Evolutionary conservation across 2,113 vertebrate species (phyloP), one percentile per base, ranked within the genome.

Genomic region (Cercopithecus mona): DNA sequence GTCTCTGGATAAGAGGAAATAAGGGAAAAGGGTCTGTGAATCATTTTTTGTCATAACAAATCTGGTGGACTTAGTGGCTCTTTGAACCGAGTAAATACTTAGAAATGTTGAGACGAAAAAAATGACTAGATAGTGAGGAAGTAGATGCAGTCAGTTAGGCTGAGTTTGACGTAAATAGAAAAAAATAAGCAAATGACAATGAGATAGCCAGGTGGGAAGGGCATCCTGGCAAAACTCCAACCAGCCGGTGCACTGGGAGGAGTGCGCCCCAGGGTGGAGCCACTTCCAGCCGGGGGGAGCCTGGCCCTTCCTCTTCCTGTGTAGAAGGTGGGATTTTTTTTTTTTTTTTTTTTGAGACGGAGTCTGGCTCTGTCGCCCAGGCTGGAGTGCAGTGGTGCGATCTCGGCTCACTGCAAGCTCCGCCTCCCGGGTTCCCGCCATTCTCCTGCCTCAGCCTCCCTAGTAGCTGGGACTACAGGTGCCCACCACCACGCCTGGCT

Each of bases 321-420:
- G 61, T 32, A 64, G 61, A 32, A 64, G 2, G 2, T 6, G 61
- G 12, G 61, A 14, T 50, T 14, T 50, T 50, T 50, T 12, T 48
- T 48, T 48, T 11, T 48, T 48, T 48, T 50, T 50, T 50, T 13
- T 50, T 50, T 50, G 12, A 50, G 48, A 50, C 12, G 0, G 48
- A 50, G 48, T 50, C 48, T 50, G 0, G 2, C 48, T 50, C 48
- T 0, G 48, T 50, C 3, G 0, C 48, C 45, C 48, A 1, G 48
- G 12, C 2, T 50, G 12, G 12, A 13, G 48, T 13, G 48, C 48
- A 0, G 48, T 50, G 48, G 48, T 3, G 0, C 0, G 12, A 50
- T 50, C 48, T 50, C 12, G 0, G 48, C 48, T 50, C 48, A 50
- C 48, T 50, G 12, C 48, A 50, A 50, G 48, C 48, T 50, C 48